Base-by-base conservation (phyloP, 2,888 invertebrate species). In the Microctonus brassicae region DNA sequence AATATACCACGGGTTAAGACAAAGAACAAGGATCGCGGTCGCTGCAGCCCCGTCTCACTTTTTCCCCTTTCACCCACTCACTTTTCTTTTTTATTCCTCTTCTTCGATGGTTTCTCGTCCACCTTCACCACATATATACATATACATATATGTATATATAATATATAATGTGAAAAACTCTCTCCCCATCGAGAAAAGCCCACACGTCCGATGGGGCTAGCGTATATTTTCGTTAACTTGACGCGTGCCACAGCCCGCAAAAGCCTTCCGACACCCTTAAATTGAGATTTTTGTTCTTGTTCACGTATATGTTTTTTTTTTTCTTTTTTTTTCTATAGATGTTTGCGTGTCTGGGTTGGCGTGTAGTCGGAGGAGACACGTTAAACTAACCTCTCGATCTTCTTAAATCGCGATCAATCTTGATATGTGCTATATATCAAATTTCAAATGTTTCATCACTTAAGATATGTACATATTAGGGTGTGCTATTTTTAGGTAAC, bases 1-100 rank as follows among this genome's bases (percentile, higher is more conserved):
- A 87, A 87, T 87, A 87, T 87, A 86, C 83, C 84, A 76, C 79
- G 82, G 86, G 86, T 87, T 86, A 86, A 85, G 83, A 86, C 84
- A 85, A 85, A 84, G 82, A 83, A 85, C 85, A 83, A 66, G 52
- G 36, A 85, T 84, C 83, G 83, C 81, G 76, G 72, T 57, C 64
- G 57, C 67, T 76, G 53, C 69, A 64, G 53, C 55, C 22, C 72
- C 53, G 64, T 55, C 57, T 20, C 42, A 39, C 33, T 39, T 36
- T 69, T 53, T 55, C 47, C 42, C 55, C 33, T 71, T 58, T 62
- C 58, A 33, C 60, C 29, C 55, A 33, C 42, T 24, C 53, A 58
- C 63, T 60, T 52, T 68, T 72, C 65, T 62, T 69, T 33, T 62
- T 62, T 70, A 36, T 66, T 22, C 52, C 20, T 42, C 6, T 47